phyloP scores from a whole-genome alignment of 2,888 invertebrate species.

The Acrobasis repandana region DNA sequence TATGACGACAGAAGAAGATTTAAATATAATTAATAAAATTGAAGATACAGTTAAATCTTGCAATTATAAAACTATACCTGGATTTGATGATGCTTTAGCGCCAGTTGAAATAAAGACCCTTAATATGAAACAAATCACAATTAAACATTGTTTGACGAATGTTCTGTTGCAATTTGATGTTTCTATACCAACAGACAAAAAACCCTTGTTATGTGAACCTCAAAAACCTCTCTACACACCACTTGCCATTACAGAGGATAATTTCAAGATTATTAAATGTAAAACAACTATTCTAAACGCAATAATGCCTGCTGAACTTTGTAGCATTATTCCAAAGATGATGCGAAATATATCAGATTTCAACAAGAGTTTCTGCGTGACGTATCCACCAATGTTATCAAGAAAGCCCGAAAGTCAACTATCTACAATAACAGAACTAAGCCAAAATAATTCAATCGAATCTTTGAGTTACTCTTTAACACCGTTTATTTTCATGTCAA shows the following conservation, averaged over 20 bases:
- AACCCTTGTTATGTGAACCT: conserved; percentile 32
- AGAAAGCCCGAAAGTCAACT: conserved; percentile 40
- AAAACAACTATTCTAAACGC: conserved; percentile 61
- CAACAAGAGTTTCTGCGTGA: conserved; percentile 28
- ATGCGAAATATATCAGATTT: conserved; percentile 47
- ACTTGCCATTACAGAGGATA: conserved; percentile 42
- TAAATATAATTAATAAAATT: neutral
- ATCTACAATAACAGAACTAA: conserved; percentile 46
- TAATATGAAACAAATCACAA: conserved; percentile 54
- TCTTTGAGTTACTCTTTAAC: conserved; percentile 25
- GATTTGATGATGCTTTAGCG: conserved; percentile 52
- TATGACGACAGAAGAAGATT: conserved; percentile 9
- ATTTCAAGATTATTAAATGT: conserved; percentile 60
- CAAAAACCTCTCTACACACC: conserved; percentile 47
- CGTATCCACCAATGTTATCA: conserved; percentile 29
- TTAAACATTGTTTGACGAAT: conserved; percentile 63
- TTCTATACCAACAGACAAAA: conserved; percentile 40
- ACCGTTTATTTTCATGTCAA: conserved; percentile 27
- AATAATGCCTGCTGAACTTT: conserved; percentile 67
- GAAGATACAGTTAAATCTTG: conserved; percentile 31
- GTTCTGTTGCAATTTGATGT: conserved; percentile 66
- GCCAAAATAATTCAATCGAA: conserved; percentile 31
- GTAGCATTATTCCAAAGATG: conserved; percentile 64
- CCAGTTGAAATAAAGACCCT: conserved; percentile 55
- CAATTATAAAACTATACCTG: conserved; percentile 44